Conservation (phyloP, 2,113 vertebrate genomes). For the Leucoraja erinaceus region DNA sequence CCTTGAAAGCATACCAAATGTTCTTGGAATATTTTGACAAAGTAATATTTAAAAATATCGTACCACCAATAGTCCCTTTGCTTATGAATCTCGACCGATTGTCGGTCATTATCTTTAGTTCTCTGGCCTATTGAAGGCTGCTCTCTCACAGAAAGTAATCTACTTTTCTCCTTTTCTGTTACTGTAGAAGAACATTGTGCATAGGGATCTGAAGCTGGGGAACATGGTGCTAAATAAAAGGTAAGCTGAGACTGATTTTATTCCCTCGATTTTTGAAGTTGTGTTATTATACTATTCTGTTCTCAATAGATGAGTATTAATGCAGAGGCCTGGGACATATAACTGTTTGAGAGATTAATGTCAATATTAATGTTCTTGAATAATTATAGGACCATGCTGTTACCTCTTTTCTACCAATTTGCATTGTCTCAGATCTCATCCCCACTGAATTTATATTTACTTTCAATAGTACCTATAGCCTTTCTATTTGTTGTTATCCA, state of each 20-base stretch:
- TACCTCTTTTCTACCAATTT: neutral
- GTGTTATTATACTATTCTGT: neutral
- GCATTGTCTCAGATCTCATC: neutral
- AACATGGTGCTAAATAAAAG: slow-evolving; percentile 99
- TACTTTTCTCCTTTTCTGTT: slow-evolving; percentile 41
- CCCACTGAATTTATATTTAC: neutral
- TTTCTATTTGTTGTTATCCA: neutral
- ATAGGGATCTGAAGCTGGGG: slow-evolving; percentile 96
- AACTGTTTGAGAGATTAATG: neutral
- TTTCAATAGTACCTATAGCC: neutral
- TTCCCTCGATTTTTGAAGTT: neutral
- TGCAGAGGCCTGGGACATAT: neutral
- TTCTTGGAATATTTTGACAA: neutral
- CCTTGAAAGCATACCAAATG: neutral
- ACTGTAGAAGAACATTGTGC: slow-evolving; percentile 94
- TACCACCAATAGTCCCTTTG: no score
- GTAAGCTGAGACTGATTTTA: slow-evolving; percentile 55
- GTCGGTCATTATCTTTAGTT: neutral
- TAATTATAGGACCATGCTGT: neutral
- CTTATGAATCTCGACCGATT: neutral
- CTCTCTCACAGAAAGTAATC: neutral
- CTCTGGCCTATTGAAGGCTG: neutral
- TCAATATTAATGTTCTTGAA: neutral
- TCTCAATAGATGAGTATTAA: neutral
- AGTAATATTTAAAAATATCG: neutral